Conservation (phyloP, 2,113 vertebrate species). For the Nyctereutes procyonoides region DNA sequence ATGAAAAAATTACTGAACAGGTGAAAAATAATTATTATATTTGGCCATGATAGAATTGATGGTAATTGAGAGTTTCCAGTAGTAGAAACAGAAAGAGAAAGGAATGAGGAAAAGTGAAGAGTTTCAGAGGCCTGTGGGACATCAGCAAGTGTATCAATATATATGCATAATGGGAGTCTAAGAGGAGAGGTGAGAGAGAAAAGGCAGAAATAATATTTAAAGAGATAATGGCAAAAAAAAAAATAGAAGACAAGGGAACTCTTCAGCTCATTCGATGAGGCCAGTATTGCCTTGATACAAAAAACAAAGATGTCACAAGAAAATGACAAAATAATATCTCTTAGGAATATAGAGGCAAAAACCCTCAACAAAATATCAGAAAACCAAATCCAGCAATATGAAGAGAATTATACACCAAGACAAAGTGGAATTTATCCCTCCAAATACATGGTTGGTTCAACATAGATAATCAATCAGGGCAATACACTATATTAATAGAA, state of each 20-base stretch:
- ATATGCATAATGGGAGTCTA: too few relatives aligned
- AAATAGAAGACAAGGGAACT: too few relatives aligned
- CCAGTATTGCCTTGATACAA: not conserved
- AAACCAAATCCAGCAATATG: not conserved
- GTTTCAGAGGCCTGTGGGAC: not conserved
- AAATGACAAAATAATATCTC: fast-evolving
- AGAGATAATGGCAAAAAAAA: not conserved
- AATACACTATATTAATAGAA: not conserved
- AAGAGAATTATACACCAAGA: not conserved
- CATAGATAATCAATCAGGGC: fast-evolving
- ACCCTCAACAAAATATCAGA: not conserved
- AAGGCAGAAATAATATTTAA: not conserved
- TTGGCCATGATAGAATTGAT: not conserved
- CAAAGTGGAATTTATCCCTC: not conserved
- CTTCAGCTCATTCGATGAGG: not conserved
- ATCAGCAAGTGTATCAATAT: too few relatives aligned
- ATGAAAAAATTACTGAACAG: not conserved
- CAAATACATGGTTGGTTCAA: not conserved
- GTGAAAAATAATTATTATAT: not conserved
- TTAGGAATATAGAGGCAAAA: not conserved
- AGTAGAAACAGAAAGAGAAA: not conserved
- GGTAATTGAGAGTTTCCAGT: not conserved
- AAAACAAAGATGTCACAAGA: not conserved
- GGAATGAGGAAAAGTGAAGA: not conserved
- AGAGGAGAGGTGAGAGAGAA: not conserved